Evolutionary conservation across 1,140 invertebrate species (phyloP), one percentile per base, ranked within the genome.

Genomic region (Zaprionus ghesquierei): DNA sequence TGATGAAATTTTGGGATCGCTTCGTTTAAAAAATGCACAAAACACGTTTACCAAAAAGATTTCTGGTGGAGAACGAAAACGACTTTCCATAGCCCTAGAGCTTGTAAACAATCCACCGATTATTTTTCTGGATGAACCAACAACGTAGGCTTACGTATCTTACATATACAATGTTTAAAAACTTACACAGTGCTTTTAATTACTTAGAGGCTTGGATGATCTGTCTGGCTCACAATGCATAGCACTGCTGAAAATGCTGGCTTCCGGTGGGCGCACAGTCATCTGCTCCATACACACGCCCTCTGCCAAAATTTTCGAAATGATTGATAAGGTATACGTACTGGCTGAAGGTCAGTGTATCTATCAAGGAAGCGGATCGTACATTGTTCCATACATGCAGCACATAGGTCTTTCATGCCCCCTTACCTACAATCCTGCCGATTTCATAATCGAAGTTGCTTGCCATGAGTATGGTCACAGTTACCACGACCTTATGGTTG

Each of bases 91-190:
- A 33, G 98, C 98, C 6, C 91, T 98, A 22, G 98, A 99, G 92
- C 93, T 99, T 10, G 93, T 99, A 13, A 98, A 98, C 92, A 99
- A 99, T 92, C 98, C 98, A n/a, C 97, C 98, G 2, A 95, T 99
- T 2, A 93, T 97, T 66, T 97, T 97, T 84, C 91, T 97, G 5
- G 96, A 97, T 82, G 96, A 97, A 91, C 96, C 96, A 1, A 97
- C 96, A 2, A 96, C 96, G 96, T 97, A 92, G 95, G 94, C 27
- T 1, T 18, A 12, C 46, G 2, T 22, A 22, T 25, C 9, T 18
- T 9, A 51, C 9, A 25, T 9, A 51, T 31, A 46, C 49, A 25
- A 5, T n/a, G 49, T n/a, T 58, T n/a, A n/a, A n/a, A n/a, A n/a
- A n/a, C 29, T 5, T 49, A 51, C 13, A 27, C 13, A 27, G 10